Evolutionary conservation across 1,140 invertebrate genomes (phyloP).

Genomic region (Lerema accius): DNA sequence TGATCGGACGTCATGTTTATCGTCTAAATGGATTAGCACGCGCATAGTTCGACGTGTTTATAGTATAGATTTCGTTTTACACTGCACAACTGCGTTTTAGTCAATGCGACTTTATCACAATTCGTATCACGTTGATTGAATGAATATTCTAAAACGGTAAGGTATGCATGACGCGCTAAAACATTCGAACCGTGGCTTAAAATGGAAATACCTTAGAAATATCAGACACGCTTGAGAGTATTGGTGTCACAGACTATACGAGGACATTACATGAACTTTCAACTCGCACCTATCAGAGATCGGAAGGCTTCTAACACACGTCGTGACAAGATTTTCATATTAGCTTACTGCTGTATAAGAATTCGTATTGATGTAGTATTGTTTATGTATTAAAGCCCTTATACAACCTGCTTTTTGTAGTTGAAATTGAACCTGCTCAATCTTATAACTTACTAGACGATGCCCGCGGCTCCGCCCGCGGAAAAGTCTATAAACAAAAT

Average conservation of each 20-base stretch:
- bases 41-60: neutral
- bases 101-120: neutral
- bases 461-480: too few species aligned
- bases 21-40: slow-evolving; percentile 15
- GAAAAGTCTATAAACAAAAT: too few species aligned
- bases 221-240: neutral
- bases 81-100: too few species aligned
- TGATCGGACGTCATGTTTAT: slow-evolving; percentile 14
- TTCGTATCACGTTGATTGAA: slow-evolving; percentile 11
- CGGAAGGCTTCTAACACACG: neutral
- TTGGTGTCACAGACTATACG: slow-evolving; percentile 18
- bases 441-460: too few species aligned
- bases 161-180: neutral
- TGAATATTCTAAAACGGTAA: slow-evolving; percentile 7
- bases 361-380: too few species aligned
- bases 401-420: too few species aligned
- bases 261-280: slow-evolving; percentile 26
- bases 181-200: neutral
- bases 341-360: too few species aligned
- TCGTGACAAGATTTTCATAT: too few species aligned
- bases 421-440: too few species aligned
- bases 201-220: neutral
- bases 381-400: too few species aligned
- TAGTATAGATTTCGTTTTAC: neutral
- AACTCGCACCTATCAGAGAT: slow-evolving; percentile 13